These are phyloP conservation scores for Xiphorhynchus erythropygius DNA, from an alignment of 2,797 vertebrate species.

Conservation along the genomic window DNA sequence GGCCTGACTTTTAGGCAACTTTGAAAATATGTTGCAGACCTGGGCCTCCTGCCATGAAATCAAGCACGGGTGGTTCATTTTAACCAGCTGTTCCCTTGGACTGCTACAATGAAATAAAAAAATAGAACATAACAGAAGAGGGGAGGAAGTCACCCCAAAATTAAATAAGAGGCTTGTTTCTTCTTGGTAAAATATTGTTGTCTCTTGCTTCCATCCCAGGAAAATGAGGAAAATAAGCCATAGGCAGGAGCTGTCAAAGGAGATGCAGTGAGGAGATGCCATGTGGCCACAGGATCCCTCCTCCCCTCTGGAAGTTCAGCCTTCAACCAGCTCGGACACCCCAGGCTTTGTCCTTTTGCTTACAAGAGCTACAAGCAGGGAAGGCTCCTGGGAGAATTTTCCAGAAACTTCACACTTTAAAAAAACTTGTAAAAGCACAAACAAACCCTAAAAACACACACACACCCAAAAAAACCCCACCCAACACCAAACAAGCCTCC, in stretches of 20 bases:
- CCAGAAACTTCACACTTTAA: conserved; percentile 27
- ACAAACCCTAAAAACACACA: not conserved
- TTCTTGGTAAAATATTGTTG: not conserved
- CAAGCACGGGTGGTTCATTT: not conserved
- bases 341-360: not conserved
- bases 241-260: not conserved
- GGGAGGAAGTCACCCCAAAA: not conserved
- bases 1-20: not conserved
- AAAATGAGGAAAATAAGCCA: not conserved
- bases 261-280: not conserved
- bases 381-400: conserved; percentile 13
- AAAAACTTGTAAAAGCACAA: not conserved
- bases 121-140: not conserved
- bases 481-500: not conserved
- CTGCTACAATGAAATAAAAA: not conserved
- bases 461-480: not conserved
- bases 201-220: not conserved
- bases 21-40: not conserved
- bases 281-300: conserved; percentile 1
- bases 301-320: not conserved
- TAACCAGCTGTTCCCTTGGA: conserved; percentile 5
- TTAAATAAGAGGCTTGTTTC: not conserved
- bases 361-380: not conserved
- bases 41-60: conserved; percentile 13
- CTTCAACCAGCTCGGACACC: not conserved